A percentile compares a stretch with the other conserved stretches of the same genome.
phyloP scores from a whole-genome alignment of 2,113 vertebrate genomes.

The Montifringilla adamsi region DNA sequence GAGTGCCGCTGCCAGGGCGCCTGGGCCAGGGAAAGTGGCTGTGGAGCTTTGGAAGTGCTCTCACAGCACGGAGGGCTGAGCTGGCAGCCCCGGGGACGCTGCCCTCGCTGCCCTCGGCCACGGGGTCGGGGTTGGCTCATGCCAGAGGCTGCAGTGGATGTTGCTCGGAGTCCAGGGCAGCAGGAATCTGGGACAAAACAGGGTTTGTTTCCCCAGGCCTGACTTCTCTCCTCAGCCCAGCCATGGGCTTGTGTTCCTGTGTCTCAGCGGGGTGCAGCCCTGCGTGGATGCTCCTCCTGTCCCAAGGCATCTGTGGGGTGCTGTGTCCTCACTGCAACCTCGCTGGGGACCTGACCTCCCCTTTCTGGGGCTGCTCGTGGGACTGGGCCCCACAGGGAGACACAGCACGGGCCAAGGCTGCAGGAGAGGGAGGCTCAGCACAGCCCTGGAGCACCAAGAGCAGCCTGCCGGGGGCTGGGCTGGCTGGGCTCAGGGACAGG shows the following conservation, averaged over 20 bases:
- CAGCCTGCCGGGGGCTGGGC: neutral
- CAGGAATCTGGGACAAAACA: slow-evolving; percentile 13
- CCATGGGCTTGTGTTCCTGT: neutral
- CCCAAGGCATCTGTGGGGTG: neutral
- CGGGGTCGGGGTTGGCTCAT: neutral
- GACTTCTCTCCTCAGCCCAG: neutral
- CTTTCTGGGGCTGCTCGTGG: neutral
- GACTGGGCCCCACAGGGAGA: neutral
- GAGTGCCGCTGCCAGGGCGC: neutral
- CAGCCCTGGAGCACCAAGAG: rapidly evolving
- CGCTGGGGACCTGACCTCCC: rapidly evolving
- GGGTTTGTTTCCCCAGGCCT: slow-evolving; percentile 10
- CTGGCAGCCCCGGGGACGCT: neutral
- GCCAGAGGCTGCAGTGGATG: neutral
- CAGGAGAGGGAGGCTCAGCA: neutral
- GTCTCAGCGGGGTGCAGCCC: neutral
- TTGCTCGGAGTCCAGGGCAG: neutral
- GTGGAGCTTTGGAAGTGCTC: neutral
- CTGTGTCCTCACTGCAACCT: neutral
- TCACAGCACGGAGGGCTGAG: rapidly evolving
- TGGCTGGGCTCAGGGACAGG: neutral
- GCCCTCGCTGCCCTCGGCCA: neutral
- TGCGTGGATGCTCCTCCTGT: neutral
- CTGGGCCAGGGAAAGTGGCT: neutral
- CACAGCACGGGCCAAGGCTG: neutral